Evolutionary conservation across 2,888 invertebrate genomes (phyloP).

Genomic region (Galerucella calmariensis): DNA sequence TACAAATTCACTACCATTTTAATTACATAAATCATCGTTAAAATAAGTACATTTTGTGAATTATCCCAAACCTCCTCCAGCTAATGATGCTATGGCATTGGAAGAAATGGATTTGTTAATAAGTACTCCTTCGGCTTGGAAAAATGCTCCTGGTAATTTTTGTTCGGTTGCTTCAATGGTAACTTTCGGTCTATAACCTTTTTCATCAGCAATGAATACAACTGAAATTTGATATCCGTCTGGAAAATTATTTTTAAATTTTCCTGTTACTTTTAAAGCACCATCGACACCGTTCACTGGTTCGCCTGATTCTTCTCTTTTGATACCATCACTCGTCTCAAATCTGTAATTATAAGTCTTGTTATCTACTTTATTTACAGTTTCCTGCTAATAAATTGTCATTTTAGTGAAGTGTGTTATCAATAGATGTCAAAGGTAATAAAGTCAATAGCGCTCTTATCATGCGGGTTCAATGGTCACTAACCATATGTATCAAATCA

Average conservation of each 20-base stretch:
- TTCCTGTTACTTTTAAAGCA: conserved; percentile 66
- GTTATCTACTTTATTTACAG: background rate
- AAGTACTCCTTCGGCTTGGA: background rate
- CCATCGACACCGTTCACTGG: conserved; percentile 52
- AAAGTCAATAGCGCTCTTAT: too few species aligned
- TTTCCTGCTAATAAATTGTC: background rate
- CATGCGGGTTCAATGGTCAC: too few species aligned
- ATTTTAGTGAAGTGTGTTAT: too few species aligned
- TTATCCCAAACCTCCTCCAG: conserved; percentile 20
- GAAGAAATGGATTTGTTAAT: conserved; percentile 17
- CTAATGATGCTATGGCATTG: conserved; percentile 27
- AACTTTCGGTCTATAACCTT: conserved; percentile 79
- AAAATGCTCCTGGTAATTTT: background rate
- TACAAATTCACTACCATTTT: background rate
- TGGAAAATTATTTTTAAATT: conserved; percentile 68
- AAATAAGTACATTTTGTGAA: background rate
- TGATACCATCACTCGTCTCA: conserved; percentile 24
- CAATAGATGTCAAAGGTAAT: too few species aligned
- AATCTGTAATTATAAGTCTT: conserved; percentile 25
- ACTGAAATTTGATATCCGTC: conserved; percentile 72
- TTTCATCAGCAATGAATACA: conserved; percentile 79
- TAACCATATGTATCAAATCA: too few species aligned
- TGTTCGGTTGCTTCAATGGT: background rate
- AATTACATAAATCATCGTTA: background rate
- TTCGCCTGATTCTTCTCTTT: conserved; percentile 62